These are phyloP conservation scores for Neotoma lepida DNA, from an alignment of 2,113 vertebrate species.

Conservation along the genomic window DNA sequence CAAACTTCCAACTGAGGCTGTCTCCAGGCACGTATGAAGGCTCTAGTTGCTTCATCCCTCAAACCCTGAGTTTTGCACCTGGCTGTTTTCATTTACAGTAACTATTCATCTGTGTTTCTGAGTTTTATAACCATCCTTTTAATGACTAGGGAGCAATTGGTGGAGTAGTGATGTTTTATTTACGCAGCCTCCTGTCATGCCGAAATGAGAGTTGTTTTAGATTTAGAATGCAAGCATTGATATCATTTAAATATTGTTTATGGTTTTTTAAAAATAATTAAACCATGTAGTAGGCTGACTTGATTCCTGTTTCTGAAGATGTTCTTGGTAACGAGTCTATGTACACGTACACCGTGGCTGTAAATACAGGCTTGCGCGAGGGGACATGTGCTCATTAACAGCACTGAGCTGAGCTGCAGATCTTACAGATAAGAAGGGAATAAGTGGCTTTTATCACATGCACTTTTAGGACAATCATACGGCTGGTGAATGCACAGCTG, in stretches of 20 bases:
- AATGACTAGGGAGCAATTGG: background rate
- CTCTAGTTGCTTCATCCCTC: background rate
- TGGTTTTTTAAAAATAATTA: background rate
- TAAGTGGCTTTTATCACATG: background rate
- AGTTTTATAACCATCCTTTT: background rate
- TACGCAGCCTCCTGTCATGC: background rate
- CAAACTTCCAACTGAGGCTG: background rate
- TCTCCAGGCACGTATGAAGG: background rate
- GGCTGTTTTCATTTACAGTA: background rate
- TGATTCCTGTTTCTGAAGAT: background rate
- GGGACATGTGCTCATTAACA: background rate
- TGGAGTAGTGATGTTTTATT: background rate
- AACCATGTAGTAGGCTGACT: background rate
- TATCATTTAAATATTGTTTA: background rate
- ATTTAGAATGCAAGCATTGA: background rate
- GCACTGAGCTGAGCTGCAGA: background rate
- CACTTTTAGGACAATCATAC: background rate
- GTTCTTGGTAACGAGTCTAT: background rate
- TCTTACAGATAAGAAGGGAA: background rate
- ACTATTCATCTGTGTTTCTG: background rate
- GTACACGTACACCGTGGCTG: background rate
- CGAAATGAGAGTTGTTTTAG: background rate
- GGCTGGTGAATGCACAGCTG: background rate
- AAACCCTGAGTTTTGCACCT: background rate
- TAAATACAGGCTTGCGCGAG: background rate